Evolutionary conservation across 1,140 invertebrate genomes (phyloP).

Genomic region (Anoplolepis gracilipes): DNA sequence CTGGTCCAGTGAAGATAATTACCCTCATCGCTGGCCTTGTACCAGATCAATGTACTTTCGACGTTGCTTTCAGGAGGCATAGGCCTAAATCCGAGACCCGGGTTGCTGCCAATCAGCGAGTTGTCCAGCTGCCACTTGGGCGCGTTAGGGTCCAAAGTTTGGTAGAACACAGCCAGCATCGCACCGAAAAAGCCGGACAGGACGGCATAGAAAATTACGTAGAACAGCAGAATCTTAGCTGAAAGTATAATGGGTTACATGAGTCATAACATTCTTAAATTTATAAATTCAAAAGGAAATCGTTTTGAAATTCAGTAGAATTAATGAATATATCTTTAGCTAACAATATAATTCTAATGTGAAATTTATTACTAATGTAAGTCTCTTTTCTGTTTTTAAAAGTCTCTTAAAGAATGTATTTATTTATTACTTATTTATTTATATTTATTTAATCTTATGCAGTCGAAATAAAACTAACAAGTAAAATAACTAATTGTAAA

Average conservation of each 20-base stretch:
- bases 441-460: background rate
- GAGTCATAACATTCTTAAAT: background rate
- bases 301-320: background rate
- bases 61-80: slow-evolving; percentile 95
- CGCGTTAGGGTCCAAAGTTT: slow-evolving; percentile 93
- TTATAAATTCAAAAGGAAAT: background rate
- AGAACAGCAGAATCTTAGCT: slow-evolving; percentile 98
- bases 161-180: slow-evolving; percentile 96
- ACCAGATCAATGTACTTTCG: slow-evolving; percentile 97
- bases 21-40: slow-evolving; percentile 92
- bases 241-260: slow-evolving; percentile 79
- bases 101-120: slow-evolving; percentile 96
- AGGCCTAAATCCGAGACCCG: slow-evolving; percentile 97
- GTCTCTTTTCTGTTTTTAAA: background rate
- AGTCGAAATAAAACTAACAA: background rate
- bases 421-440: background rate
- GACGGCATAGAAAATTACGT: slow-evolving; percentile 95
- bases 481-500: no score
- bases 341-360: background rate
- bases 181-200: slow-evolving; percentile 96
- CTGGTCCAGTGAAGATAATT: slow-evolving; percentile 93
- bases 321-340: background rate
- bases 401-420: background rate
- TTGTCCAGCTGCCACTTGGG: slow-evolving; percentile 95
- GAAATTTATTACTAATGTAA: background rate